These are phyloP conservation scores for Uromys caudimaculatus DNA, from an alignment of 2,797 vertebrate genomes.

Conservation along the genomic window DNA sequence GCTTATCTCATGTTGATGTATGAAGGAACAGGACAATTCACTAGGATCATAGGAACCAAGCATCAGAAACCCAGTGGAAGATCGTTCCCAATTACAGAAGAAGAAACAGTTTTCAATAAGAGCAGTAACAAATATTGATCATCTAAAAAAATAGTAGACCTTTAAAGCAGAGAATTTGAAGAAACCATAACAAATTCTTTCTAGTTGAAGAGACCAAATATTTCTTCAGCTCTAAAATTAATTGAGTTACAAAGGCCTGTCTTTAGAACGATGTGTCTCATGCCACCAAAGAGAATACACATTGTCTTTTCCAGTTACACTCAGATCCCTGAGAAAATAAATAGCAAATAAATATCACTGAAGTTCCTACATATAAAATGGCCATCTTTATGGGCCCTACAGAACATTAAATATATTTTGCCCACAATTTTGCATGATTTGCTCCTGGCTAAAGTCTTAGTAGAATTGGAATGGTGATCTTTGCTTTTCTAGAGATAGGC, in stretches of 20 bases:
- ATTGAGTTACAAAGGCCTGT: background rate
- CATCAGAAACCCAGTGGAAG: background rate
- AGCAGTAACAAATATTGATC: background rate
- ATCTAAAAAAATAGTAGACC: background rate
- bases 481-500: background rate
- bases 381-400: background rate
- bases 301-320: background rate
- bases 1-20: background rate
- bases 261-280: constrained; percentile 5
- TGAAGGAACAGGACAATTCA: background rate
- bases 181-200: constrained; percentile 32
- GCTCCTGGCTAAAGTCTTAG: background rate
- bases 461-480: background rate
- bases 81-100: background rate
- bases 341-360: background rate
- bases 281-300: constrained; percentile 18
- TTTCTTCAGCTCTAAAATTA: background rate
- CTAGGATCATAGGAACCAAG: background rate
- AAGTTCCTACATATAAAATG: background rate
- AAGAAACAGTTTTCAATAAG: background rate
- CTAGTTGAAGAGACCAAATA: background rate
- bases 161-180: background rate
- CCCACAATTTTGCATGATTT: background rate
- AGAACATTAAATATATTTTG: background rate
- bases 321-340: constrained; percentile 5